phyloP scores from a whole-genome alignment of 2,113 vertebrate species.

The Poeciliopsis retropinna region DNA sequence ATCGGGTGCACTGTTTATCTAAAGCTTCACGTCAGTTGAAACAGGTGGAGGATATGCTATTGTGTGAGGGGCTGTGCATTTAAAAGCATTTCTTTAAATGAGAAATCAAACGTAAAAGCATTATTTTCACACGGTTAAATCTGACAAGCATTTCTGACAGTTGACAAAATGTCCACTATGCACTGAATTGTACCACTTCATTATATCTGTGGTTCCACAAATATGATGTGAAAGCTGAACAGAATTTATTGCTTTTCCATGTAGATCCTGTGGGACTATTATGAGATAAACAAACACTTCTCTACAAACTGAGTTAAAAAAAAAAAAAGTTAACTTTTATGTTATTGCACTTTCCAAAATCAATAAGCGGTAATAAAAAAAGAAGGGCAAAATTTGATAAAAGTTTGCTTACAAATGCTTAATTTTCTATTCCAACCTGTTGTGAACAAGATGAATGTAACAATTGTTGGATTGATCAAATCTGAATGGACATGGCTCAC shows the following conservation, averaged over 20 bases:
- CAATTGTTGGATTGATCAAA: neutral
- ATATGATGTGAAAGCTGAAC: neutral
- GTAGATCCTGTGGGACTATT: neutral
- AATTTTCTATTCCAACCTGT: neutral
- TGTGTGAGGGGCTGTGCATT: neutral
- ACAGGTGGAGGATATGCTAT: neutral
- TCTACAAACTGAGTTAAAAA: neutral
- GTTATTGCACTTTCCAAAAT: too few relatives aligned
- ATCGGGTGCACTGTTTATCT: neutral
- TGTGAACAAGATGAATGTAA: neutral
- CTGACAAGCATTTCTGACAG: neutral
- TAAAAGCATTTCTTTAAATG: neutral
- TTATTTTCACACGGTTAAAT: neutral
- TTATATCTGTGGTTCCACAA: neutral
- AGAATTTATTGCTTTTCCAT: neutral
- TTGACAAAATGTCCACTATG: neutral
- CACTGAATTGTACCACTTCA: neutral
- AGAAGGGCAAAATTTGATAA: too few relatives aligned
- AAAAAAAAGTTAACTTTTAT: neutral
- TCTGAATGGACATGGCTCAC: slow-evolving; percentile 67
- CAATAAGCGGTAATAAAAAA: neutral
- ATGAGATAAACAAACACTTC: neutral
- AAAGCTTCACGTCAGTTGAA: neutral
- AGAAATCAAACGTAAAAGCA: neutral
- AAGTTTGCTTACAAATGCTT: neutral